Evolutionary conservation across 2,888 invertebrate species (phyloP), one percentile per base, ranked within the genome.

Genomic region (Eupithecia centaureata): DNA sequence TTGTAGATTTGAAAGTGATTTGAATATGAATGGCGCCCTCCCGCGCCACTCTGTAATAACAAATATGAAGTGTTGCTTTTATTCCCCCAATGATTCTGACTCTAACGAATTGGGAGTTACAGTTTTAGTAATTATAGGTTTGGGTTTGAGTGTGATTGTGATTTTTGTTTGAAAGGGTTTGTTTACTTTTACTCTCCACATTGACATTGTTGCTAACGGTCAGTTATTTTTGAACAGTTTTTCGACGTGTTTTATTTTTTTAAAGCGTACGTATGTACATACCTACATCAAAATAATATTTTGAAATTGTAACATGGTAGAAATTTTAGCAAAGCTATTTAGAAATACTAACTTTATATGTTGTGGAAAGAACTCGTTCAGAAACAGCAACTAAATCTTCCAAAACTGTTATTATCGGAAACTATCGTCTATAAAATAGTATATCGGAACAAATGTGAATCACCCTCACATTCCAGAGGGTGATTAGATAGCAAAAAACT

Each of bases 1-100:
- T 92, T 91, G 91, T 92, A 91, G 91, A 92, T 92, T 92, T 91
- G 90, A 91, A 87, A 91, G 89, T 89, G 84, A 92, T 92, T 92
- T 92, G 90, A 92, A 92, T 93, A 91, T 93, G 92, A 92, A 92
- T 92, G 86, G 87, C 82, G 82, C 91, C 92, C 92, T 92, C 91
- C 89, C 89, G 92, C 89, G 90, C 84, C 79, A 80, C 84, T 82
- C 87, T 87, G 85, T 89, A 91, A 92, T 92, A 92, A 92, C 92
- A 92, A 92, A 92, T 92, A 92, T 91, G 91, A 91, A 91, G 92
- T 91, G 90, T 90, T 85, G 88, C 90, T 81, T 91, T 91, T 87
- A 85, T 88, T 74, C 83, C 87, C 91, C 82, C 83, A 84, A 88
- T 88, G 86, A 88, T 88, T 91, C 87, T 86, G 90, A 91, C 90